Base-by-base conservation (phyloP, 2,113 vertebrate species). In the Leucosticte australis region DNA sequence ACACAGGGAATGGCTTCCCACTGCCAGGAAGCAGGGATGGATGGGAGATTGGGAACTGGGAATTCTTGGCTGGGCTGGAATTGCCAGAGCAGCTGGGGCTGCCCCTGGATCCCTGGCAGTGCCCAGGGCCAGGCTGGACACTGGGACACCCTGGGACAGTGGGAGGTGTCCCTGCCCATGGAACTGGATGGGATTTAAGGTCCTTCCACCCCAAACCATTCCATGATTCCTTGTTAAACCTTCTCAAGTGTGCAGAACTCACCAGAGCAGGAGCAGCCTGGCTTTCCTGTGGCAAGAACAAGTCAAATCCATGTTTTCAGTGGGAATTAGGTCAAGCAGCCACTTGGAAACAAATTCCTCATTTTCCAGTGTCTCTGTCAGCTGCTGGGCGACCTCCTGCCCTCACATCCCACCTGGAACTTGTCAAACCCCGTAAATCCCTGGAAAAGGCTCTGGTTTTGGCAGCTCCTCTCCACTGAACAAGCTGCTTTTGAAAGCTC, bases 381-480 rank as follows among this genome's bases (percentile, higher is more conserved):
- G 91, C 86, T 94, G 80, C 84, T 13, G 59, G 59, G 69, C 0
- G 1, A 28, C 69, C 73, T 41, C 67, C 67, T 64, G 68, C 10
- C 83, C 76, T 57, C 15, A 1, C 50, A 52, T 69, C 91, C 83
- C 91, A 92, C 93, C 91, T 90, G 86, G 86, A 82, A 37, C 79
- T 33, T 83, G 76, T 90, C 79, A 88, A 75, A 83, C 30, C 67
- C 87, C 49, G 15, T 5, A 31, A 21, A 55, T 44, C 74, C 89
- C 83, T 73, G 68, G 89, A n/a, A 86, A 83, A 88, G 50, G 37
- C 37, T 90, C 71, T 92, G 94, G 1, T 64, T 94, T 95, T 91
- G 94, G 76, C 86, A 86, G 76, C 33, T 68, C 18, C 68, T 69
- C 42, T 81, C 28, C 50, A 8, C 71, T 50, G 76, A 50, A 60